Conservation (phyloP, 2,888 invertebrate genomes). For the Melipona bicolor region DNA sequence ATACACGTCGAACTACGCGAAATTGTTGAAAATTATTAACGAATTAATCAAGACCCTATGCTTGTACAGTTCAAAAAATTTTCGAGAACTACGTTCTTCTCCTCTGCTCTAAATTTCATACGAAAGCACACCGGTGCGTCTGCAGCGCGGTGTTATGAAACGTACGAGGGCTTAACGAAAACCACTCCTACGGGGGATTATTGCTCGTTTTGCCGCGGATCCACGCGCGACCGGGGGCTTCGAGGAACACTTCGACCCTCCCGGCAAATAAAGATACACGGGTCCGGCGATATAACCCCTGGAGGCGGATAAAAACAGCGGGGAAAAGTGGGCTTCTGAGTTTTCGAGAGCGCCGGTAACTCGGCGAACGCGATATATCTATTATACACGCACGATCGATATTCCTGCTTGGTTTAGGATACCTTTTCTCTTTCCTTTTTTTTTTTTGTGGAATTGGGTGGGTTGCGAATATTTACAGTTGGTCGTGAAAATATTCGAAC, state of each 20-base stretch:
- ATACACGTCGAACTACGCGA: too few relatives aligned
- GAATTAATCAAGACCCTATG: too few relatives aligned
- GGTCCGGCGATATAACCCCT: background rate
- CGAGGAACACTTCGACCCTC: background rate
- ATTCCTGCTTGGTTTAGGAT: background rate
- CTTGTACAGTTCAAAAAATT: too few relatives aligned
- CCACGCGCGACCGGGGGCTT: too few relatives aligned
- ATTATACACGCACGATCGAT: background rate
- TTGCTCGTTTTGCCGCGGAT: background rate
- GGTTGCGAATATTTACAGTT: background rate
- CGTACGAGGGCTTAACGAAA: slow-evolving; percentile 13
- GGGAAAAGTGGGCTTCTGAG: background rate
- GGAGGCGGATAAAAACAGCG: background rate
- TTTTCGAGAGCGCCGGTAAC: background rate
- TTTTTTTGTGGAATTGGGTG: background rate
- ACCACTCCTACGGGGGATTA: slow-evolving; percentile 6
- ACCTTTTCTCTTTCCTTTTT: background rate
- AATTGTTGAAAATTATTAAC: too few relatives aligned
- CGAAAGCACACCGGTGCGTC: background rate
- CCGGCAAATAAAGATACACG: slow-evolving; percentile 16
- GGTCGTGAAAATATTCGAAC: too few relatives aligned
- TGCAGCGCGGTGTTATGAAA: slow-evolving; percentile 7
- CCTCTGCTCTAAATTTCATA: too few relatives aligned
- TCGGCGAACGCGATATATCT: background rate
- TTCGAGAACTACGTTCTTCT: too few relatives aligned